A percentile compares a stretch with the other conserved stretches of the same genome.
phyloP scores from a whole-genome alignment of 2,888 invertebrate species.

The Clusia tigrina region DNA sequence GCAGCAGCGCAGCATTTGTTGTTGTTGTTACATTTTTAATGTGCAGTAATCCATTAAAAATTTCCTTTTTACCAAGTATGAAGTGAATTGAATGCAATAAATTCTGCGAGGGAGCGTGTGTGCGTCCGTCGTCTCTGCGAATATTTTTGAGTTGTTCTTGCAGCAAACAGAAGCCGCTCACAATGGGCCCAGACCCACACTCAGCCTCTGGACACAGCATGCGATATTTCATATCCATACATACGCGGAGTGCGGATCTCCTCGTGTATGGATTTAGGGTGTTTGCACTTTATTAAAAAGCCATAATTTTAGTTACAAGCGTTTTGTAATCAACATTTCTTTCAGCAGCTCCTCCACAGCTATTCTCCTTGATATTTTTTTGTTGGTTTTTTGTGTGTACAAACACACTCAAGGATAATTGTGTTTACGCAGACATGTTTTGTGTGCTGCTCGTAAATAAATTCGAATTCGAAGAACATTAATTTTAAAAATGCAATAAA shows the following conservation, averaged over 20 bases:
- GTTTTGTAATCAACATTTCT: neutral
- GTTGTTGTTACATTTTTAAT: constrained; percentile 12
- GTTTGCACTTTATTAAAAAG: constrained; percentile 8
- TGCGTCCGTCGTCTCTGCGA: neutral
- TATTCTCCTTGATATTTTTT: too few relatives aligned
- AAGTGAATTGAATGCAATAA: constrained; percentile 17
- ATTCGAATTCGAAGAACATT: too few relatives aligned
- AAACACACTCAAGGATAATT: neutral
- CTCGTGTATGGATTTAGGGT: neutral
- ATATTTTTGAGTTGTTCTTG: neutral
- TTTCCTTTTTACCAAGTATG: constrained; percentile 11
- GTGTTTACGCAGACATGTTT: neutral
- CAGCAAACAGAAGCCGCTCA: neutral
- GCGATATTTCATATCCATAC: neutral
- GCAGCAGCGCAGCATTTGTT: neutral
- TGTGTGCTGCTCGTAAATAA: neutral
- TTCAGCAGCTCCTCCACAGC: too few relatives aligned
- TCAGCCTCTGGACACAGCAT: too few relatives aligned
- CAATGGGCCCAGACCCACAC: neutral
- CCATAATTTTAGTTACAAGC: neutral
- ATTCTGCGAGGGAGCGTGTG: neutral
- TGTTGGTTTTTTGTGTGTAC: too few relatives aligned
- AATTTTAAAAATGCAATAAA: neutral
- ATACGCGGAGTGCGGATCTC: neutral
- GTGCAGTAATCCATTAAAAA: constrained; percentile 25